These are phyloP conservation scores for Notospermus geniculatus DNA, from an alignment of 1,140 invertebrate genomes.

Conservation along the genomic window DNA sequence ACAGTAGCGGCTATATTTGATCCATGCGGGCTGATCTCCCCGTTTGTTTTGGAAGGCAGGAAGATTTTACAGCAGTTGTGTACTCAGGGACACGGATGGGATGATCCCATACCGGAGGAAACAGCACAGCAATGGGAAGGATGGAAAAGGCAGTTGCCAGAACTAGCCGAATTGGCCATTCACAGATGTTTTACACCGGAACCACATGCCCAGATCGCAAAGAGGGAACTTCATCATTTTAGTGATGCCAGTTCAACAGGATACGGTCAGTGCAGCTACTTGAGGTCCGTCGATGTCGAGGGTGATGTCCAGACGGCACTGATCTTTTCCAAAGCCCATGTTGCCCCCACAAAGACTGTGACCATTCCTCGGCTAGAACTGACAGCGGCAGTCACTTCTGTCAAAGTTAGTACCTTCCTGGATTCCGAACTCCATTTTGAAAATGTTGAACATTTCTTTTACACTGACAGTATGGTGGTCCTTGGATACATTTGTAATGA, in stretches of 20 bases:
- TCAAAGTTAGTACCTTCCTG: conserved; percentile 20
- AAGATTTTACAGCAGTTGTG: conserved; percentile 29
- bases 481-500: conserved; percentile 24
- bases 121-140: conserved; percentile 13
- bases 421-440: conserved; percentile 11
- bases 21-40: conserved; percentile 28
- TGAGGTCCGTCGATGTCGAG: conserved; percentile 30
- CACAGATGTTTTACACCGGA: conserved; percentile 19
- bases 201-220: conserved; percentile 18
- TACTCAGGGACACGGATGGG: conserved; percentile 17
- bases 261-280: no score
- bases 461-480: conserved; percentile 19
- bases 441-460: conserved; percentile 19
- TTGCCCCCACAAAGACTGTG: conserved; percentile 19
- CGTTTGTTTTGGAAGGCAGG: no score
- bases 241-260: no score
- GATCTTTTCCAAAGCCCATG: conserved; percentile 26
- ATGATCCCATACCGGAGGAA: conserved; percentile 17
- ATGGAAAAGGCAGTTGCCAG: conserved; percentile 16
- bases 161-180: conserved; percentile 13
- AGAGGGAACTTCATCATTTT: conserved; percentile 23
- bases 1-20: conserved; percentile 31
- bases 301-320: conserved; percentile 19
- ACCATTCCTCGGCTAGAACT: conserved; percentile 28
- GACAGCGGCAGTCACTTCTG: conserved; percentile 26